Base-by-base conservation (phyloP, 1,140 invertebrate species). In the Acromyrmex heyeri region DNA sequence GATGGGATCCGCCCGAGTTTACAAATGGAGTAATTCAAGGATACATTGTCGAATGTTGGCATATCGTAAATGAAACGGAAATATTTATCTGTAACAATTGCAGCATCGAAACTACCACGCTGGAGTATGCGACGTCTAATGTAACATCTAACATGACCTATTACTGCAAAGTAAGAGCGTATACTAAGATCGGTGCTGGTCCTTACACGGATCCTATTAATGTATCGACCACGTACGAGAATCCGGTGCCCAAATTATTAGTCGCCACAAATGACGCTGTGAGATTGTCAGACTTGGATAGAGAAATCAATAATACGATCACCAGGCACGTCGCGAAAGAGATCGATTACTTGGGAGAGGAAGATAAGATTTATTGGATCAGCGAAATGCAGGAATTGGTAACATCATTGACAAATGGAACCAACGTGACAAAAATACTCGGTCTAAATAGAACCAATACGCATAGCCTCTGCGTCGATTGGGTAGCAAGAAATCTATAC, bases 401-500 rank as follows among this genome's bases (percentile, higher is more conserved):
- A 34, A 96, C 96, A 0, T 96, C 97, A 0, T 44, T 44, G 95
- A 96, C 82, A 94, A 95, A 96, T 83, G 96, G 95, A 0, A 72
- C 87, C 0, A 96, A 96, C 18, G 95, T 95, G 2, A 96, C 96
- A 0, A 96, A 97, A 96, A 95, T 98, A 82, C 93, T 96, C 4
- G 95, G 97, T 12, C 95, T 98, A 27, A 96, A 97, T 73, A 96
- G 96, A 21, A 96, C 96, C 44, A 97, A 44, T 10, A 44, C 96
- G 0, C 95, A 95, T 12, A 97, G 97, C 88, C 93, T 99, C 8
- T 97, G 97, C 8, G 95, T 98, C 0, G 98, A 99, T 94, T 99
- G 98, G 98, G 96, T 99, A 12, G 96, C 97, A 59, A 96, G 98
- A 67, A 97, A 97, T 64, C 94, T 99, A 0, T 99, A 98, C 92